Base-by-base conservation (phyloP, 2,113 vertebrate genomes). In the Peromyscus maniculatus region DNA sequence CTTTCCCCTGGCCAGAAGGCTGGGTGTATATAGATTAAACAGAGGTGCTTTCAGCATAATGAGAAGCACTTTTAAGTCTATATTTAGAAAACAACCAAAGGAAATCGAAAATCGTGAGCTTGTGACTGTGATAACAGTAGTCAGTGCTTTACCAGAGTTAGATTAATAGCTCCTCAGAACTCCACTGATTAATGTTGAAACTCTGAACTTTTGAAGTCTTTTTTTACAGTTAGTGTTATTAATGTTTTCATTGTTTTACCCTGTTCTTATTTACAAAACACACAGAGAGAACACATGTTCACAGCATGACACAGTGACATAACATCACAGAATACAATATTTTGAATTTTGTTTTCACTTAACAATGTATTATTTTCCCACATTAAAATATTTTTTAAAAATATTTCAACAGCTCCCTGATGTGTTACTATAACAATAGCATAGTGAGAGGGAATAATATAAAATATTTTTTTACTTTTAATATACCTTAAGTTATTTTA, bases 371-470 rank as follows among this genome's bases (percentile, higher is more conserved):
- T 75, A 79, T 90, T 93, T 96, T 84, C 46, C 39, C 69, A 86
- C 39, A 83, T 80, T 87, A 86, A 96, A 88, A 94, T 82, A 67
- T 74, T 43, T 96, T 87, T 80, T 49, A 55, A 96, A 94, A 90
- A 82, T 46, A 91, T 89, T 72, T 72, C 28, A 77, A 39, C 59
- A 17, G 16, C 26, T 91, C 16, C 11, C 39, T 92, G 87, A 62
- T 84, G 19, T 93, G 89, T 55, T 84, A 84, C 43, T 43, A 84
- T 39, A 83, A 62, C 13, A 39, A 62, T 28, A 83, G 22, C 80
- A 83, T 24, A 59, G 22, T 62, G 57, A 84, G 80, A 84, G 24
- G 24, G 36, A 28, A 84, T 52, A 83, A 62, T 84, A 39, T 43
- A 39, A 84, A 84, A 83, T n/a, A 39, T 26, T 24, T 62, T 39